Percentiles rank a stretch among this genome's conserved stretches.
Evolutionary conservation across 2,888 invertebrate species (phyloP).

Genomic region (Xanthia icteritia): DNA sequence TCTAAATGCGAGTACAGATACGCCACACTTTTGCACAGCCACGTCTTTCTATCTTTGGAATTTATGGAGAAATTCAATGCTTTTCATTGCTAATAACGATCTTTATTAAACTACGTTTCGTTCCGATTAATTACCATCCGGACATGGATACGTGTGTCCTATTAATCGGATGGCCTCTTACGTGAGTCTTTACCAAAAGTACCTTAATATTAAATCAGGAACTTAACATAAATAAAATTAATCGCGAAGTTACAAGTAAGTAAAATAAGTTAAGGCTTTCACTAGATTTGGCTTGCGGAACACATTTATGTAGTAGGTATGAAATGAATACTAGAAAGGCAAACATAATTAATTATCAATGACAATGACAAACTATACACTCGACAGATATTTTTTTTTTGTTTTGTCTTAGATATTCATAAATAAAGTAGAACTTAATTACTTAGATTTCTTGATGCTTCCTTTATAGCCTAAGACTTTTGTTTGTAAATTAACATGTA

Average conservation of each 20-base stretch:
- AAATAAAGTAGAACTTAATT: not conserved
- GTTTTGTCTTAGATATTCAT: not conserved
- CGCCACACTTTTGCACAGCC: not conserved
- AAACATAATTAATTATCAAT: slow-evolving; percentile 8
- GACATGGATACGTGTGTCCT: slow-evolving; percentile 13
- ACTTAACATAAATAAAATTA: slow-evolving; percentile 2
- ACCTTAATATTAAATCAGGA: not conserved
- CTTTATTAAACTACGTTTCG: slow-evolving; percentile 6
- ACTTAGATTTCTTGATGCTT: not conserved
- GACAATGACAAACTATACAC: not conserved
- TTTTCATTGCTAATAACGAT: slow-evolving; percentile 5
- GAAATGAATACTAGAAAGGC: not conserved
- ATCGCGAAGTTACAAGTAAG: slow-evolving; percentile 1
- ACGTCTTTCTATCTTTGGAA: slow-evolving; percentile 20
- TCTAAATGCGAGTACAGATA: slow-evolving; percentile 9
- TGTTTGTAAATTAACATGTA: not conserved
- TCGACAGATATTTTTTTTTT: not conserved
- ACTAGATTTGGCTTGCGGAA: not conserved
- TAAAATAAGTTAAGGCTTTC: not conserved
- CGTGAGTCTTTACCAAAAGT: not conserved
- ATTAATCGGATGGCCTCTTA: not conserved
- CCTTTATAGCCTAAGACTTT: not conserved
- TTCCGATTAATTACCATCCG: not conserved
- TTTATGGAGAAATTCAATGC: slow-evolving; percentile 21
- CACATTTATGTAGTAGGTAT: not conserved